These are phyloP conservation scores for Lysandra bellargus DNA, from an alignment of 2,888 invertebrate genomes.

Conservation along the genomic window DNA sequence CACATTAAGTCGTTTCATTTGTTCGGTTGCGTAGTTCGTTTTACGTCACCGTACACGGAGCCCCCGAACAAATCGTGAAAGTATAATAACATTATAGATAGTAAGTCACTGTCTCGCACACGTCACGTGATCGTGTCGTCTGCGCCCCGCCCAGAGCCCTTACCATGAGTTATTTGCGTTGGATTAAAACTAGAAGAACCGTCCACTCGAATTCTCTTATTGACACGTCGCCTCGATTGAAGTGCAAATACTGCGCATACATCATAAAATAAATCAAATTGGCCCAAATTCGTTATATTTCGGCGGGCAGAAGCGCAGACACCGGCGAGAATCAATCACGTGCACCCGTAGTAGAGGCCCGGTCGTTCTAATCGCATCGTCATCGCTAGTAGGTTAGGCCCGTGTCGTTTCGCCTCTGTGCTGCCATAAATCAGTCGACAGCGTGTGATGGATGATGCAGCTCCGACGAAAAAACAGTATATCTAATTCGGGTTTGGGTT, in stretches of 20 bases:
- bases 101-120: slow-evolving; percentile 50
- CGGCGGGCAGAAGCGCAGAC: neutral
- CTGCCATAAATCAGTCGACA: slow-evolving; percentile 75
- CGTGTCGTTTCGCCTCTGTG: slow-evolving; percentile 62
- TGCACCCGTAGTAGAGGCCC: slow-evolving; percentile 31
- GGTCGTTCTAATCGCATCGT: slow-evolving; percentile 64
- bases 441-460: slow-evolving; percentile 68
- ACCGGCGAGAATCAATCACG: slow-evolving; percentile 19
- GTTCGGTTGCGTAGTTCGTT: slow-evolving; percentile 24
- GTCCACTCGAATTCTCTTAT: neutral
- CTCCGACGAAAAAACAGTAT: slow-evolving; percentile 57
- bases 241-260: neutral
- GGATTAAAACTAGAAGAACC: neutral
- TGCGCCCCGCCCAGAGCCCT: slow-evolving; percentile 31
- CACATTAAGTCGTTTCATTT: slow-evolving; percentile 30
- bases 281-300: neutral
- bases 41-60: neutral
- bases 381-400: slow-evolving; percentile 67
- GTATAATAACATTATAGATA: slow-evolving; percentile 32
- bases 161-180: slow-evolving; percentile 13
- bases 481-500: slow-evolving; percentile 40
- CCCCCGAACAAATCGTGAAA: neutral
- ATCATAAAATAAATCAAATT: slow-evolving; percentile 1
- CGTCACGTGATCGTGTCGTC: slow-evolving; percentile 56
- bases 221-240: neutral